phyloP scores from a whole-genome alignment of 2,113 vertebrate genomes.

The Tricholaema leucomelas region DNA sequence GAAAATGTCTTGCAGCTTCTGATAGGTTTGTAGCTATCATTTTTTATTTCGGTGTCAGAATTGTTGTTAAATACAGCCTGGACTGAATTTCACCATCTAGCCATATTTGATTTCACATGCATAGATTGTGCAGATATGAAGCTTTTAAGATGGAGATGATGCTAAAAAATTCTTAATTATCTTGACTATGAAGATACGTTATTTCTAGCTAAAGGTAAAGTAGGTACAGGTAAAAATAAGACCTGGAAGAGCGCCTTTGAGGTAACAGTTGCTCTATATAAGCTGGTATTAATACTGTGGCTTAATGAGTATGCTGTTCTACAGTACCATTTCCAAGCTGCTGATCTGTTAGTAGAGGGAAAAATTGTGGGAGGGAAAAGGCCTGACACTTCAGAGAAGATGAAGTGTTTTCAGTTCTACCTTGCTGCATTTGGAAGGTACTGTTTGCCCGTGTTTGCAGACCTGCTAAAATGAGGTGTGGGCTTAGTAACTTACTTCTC shows the following conservation, averaged over 20 bases:
- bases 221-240: slow-evolving; percentile 1
- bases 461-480: background rate
- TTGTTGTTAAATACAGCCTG: background rate
- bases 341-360: background rate
- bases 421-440: background rate
- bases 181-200: background rate
- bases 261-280: background rate
- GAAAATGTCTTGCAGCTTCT: background rate
- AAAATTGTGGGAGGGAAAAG: background rate
- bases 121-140: background rate
- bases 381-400: background rate
- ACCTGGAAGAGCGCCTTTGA: background rate
- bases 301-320: background rate
- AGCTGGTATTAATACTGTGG: background rate
- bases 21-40: background rate
- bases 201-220: background rate
- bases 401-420: background rate
- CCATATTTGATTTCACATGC: background rate
- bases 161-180: background rate
- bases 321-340: background rate
- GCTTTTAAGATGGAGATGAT: background rate
- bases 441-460: background rate
- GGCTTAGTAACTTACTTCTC: background rate
- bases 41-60: background rate
- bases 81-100: background rate